Percentiles rank a stretch among this genome's conserved stretches.
Evolutionary conservation across 2,797 vertebrate species (phyloP).

Genomic region (Neosilurus hyrtlii): DNA sequence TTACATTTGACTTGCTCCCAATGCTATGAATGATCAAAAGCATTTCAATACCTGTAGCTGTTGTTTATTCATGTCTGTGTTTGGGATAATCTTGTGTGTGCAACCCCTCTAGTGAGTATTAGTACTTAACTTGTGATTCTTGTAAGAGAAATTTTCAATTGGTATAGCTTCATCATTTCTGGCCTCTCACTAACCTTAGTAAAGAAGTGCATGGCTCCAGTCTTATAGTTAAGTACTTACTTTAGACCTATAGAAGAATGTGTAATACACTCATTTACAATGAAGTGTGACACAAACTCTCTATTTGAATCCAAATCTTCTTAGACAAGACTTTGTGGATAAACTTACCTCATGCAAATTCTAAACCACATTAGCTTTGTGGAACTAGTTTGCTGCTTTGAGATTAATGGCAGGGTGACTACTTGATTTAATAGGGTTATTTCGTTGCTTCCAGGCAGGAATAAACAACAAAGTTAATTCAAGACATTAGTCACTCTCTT

Average conservation of each 20-base stretch:
- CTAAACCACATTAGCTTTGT: conserved; percentile 83
- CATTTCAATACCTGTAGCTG: not conserved
- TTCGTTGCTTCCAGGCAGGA: conserved; percentile 73
- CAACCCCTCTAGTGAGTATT: not conserved
- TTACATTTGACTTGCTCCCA: not conserved
- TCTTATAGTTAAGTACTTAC: conserved; percentile 57
- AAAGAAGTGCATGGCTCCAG: conserved; percentile 34
- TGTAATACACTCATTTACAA: conserved; percentile 75
- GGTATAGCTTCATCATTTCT: not conserved
- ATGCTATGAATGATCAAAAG: not conserved
- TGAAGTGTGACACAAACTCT: conserved; percentile 78
- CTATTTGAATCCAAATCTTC: conserved; percentile 79
- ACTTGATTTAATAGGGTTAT: conserved; percentile 83
- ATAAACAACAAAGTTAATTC: conserved; percentile 81
- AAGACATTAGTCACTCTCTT: conserved; percentile 77
- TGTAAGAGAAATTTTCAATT: not conserved
- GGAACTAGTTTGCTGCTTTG: conserved; percentile 78
- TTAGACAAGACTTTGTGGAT: conserved; percentile 78
- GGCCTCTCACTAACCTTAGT: not conserved
- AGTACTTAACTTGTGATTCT: not conserved
- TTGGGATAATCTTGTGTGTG: not conserved
- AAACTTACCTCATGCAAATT: conserved; percentile 82
- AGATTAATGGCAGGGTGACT: conserved; percentile 79
- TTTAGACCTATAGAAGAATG: conserved; percentile 55
- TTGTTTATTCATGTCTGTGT: not conserved